Evolutionary conservation across 2,797 vertebrate species (phyloP), one percentile per base, ranked within the genome.

Genomic region (Simalia tracyae): DNA sequence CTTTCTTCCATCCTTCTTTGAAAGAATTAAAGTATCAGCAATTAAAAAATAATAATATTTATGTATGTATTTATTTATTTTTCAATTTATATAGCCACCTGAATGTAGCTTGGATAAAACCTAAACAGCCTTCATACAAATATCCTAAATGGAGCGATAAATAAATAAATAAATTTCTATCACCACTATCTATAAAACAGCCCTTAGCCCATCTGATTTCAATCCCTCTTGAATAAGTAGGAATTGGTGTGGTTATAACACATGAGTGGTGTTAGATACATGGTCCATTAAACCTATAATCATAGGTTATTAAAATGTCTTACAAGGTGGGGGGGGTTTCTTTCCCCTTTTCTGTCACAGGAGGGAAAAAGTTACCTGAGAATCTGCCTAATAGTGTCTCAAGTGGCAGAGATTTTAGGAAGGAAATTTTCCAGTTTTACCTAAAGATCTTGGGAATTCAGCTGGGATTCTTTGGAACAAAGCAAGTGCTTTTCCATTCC

Each of bases 261-360:
- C 88, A 92, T 90, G 91, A 90, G n/a, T 72, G 42, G 10, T 92
- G 24, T 95, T 95, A 95, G 89, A 92, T 66, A 94, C 89, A 95
- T 92, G 59, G 87, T 95, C 95, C 94, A 96, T 96, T 95, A 96
- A 95, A 88, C 89, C 94, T 93, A 90, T 94, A 95, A 96, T 95
- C 95, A 96, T 95, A 95, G 93, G 90, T 94, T 95, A 94, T 95
- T 96, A 95, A 96, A 95, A 94, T 95, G 24, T 19, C 81, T 88
- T 93, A 31, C 36, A 93, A 87, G 92, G 94, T 89, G 11, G 0
- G 3, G 5, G 0, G 54, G n/a, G 22, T 17, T 19, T 22, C 14
- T 24, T 11, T 61, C 15, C 6, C 2, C 5, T 26, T 24, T 87
- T 22, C 61, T 15, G 1, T 59, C 42, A 36, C 5, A 28, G 66